phyloP scores from a whole-genome alignment of 2,113 vertebrate genomes.

The Drymodes brunneopygia region DNA sequence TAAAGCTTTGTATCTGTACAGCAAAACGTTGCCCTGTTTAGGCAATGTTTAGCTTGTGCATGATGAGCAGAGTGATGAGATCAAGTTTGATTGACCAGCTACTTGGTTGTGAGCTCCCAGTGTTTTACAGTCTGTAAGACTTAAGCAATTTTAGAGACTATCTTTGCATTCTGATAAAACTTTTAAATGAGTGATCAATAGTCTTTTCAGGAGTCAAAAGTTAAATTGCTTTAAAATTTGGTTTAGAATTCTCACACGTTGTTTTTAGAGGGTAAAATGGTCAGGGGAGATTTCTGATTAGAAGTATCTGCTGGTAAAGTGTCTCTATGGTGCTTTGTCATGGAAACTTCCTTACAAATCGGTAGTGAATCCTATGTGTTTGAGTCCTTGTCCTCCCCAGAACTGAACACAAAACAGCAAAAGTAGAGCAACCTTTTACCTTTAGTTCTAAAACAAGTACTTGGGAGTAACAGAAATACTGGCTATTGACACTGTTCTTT shows the following conservation, averaged over 20 bases:
- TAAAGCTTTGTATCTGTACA: not conserved
- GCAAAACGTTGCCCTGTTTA: not conserved
- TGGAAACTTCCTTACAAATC: not conserved
- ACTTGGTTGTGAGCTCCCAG: not conserved
- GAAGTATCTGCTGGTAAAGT: not conserved
- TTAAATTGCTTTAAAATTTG: not conserved
- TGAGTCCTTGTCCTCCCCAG: not conserved
- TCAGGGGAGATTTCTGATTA: not conserved
- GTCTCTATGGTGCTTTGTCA: not conserved
- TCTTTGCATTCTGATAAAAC: not conserved
- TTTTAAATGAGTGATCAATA: not conserved
- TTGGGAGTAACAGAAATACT: not conserved
- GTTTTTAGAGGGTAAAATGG: not conserved
- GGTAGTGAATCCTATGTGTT: not conserved
- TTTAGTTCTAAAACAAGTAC: not conserved
- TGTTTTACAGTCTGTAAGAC: not conserved
- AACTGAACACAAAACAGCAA: not conserved
- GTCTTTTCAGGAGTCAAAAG: not conserved
- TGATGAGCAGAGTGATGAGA: not conserved
- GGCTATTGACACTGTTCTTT: slow-evolving; percentile 45
- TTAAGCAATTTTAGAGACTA: not conserved
- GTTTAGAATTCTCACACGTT: not conserved
- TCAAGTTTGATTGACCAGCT: not conserved
- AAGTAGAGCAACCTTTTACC: not conserved
- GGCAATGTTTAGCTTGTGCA: not conserved